Percentiles rank a stretch among this genome's conserved stretches.
phyloP scores from a whole-genome alignment of 2,113 vertebrate species.

The Ibidorhyncha struthersii region DNA sequence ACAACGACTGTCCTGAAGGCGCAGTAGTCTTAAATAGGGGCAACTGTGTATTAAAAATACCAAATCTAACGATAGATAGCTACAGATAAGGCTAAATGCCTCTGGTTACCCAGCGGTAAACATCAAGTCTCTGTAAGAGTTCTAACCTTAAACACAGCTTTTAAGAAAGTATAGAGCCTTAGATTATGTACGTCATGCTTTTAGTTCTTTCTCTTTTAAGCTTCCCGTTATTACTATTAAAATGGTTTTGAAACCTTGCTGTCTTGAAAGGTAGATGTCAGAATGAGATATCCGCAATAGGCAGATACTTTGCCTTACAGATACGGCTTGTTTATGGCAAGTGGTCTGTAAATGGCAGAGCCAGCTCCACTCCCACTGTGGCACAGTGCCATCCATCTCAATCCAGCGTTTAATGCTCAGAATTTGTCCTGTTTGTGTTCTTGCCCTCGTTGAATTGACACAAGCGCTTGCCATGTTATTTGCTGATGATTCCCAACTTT shows the following conservation, averaged over 20 bases:
- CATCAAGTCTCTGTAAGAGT: not conserved
- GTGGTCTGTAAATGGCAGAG: not conserved
- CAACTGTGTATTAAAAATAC: not conserved
- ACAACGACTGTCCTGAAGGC: not conserved
- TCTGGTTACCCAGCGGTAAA: not conserved
- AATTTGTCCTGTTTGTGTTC: not conserved
- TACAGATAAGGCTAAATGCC: not conserved
- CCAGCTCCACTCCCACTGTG: not conserved
- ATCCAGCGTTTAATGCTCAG: not conserved
- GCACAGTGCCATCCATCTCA: not conserved
- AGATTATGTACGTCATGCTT: accelerated
- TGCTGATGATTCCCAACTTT: constrained; percentile 35
- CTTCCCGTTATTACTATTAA: not conserved
- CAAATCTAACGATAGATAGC: not conserved
- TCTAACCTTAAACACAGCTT: not conserved
- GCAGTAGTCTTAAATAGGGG: not conserved
- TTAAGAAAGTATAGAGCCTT: not conserved
- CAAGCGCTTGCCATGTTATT: not conserved
- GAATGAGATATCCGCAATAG: not conserved
- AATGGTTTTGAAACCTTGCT: not conserved
- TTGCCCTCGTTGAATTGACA: not conserved
- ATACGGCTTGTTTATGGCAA: not conserved
- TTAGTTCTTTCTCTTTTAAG: not conserved
- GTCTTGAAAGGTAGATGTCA: not conserved
- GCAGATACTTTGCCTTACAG: not conserved